Conservation (phyloP, 2,113 vertebrate genomes). For the Mus musculus region GRCm39 chr8:102374001-102374500, state of each 20-base stretch:
- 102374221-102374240: neutral
- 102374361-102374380: neutral
- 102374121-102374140: no score
- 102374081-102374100: neutral
- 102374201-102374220: neutral
- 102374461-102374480: constrained; percentile 49
- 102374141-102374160: neutral
- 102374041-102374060: neutral
- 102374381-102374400: neutral
- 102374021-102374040: neutral
- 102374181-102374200: neutral
- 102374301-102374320: neutral
- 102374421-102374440: constrained; percentile 19
- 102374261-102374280: neutral
- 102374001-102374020: neutral
- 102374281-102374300: neutral
- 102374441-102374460: constrained; percentile 29
- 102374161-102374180: neutral
- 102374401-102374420: neutral
- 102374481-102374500: neutral
- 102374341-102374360: neutral
- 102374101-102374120: neutral
- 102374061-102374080: neutral
- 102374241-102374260: neutral
- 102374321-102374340: neutral